These are phyloP conservation scores for Oophaga sylvatica DNA, from an alignment of 2,797 vertebrate genomes.

Conservation along the genomic window DNA sequence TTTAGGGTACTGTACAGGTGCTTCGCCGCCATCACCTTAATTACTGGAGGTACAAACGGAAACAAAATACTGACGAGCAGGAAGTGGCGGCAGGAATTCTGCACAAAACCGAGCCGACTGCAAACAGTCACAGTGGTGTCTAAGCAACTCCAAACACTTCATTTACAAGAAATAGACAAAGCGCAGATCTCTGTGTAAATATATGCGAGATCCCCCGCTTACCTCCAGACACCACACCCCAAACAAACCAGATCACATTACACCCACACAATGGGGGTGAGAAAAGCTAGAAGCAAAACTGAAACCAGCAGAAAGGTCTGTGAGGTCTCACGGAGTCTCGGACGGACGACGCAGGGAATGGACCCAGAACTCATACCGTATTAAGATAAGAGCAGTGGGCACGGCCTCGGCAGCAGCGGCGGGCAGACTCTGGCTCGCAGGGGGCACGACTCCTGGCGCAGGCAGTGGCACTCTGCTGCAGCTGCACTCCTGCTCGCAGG, in stretches of 20 bases:
- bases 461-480: too few species aligned
- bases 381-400: too few species aligned
- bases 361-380: too few species aligned
- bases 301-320: not conserved
- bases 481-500: too few species aligned
- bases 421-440: too few species aligned
- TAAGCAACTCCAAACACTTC: not conserved
- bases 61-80: not conserved
- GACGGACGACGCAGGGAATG: too few species aligned
- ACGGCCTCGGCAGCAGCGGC: too few species aligned
- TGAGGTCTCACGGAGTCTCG: too few species aligned
- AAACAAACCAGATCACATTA: not conserved
- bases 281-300: conserved; percentile 9
- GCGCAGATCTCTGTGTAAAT: not conserved
- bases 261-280: not conserved
- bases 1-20: too few species aligned
- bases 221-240: conserved; percentile 23
- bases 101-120: not conserved
- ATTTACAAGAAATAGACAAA: not conserved
- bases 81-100: not conserved
- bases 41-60: not conserved
- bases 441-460: too few species aligned
- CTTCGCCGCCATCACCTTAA: too few species aligned
- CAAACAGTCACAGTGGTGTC: not conserved
- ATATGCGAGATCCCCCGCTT: not conserved